Evolutionary conservation across 1,140 invertebrate species (phyloP), one percentile per base, ranked within the genome.

Genomic region (Euwallacea similis): DNA sequence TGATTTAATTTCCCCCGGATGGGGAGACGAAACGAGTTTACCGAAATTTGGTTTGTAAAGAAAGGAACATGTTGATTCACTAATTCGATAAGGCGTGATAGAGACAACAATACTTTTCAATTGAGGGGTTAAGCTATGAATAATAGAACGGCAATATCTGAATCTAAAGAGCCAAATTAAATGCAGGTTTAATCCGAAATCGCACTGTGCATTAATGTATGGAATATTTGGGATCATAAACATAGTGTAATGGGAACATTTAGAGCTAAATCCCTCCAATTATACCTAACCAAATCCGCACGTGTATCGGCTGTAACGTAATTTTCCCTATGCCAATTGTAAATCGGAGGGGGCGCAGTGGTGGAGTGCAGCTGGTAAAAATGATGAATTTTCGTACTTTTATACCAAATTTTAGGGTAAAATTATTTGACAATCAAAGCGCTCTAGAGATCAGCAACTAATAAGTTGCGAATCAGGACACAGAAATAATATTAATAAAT

Each of bases 1-100:
- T 64, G 68, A 70, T 70, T 70, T 64, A 63, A 70, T 70, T 70
- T 70, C 54, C 61, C 59, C 21, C 11, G 41, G 56, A 67, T 58
- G 16, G 43, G 59, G 47, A 43, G 59, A 54, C 43, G 2, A 41
- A 66, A 66, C 64, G 21, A 66, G 54, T 7, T 66, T 66, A 66
- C 9, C 11, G 41, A 42, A 60, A 60, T 60, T 10, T 42, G 58
- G 58, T 60, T 60, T 60, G 42, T 60, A 41, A 43, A 21, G 58
- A 60, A 43, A 60, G 16, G 58, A 21, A 60, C 58, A 33, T 60
- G 58, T 60, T 60, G 58, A 60, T 60, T 60, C 58, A 44, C 10
- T 42, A 50, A 50, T 50, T 50, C 46, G 46, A 50, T 50, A 10
- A 13, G 46, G 46, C 9, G 13, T 33, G 21, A 33, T 33, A 33